Evolutionary conservation across 1,140 invertebrate species (phyloP), one percentile per base, ranked within the genome.

Genomic region (Onthophagus taurus): DNA sequence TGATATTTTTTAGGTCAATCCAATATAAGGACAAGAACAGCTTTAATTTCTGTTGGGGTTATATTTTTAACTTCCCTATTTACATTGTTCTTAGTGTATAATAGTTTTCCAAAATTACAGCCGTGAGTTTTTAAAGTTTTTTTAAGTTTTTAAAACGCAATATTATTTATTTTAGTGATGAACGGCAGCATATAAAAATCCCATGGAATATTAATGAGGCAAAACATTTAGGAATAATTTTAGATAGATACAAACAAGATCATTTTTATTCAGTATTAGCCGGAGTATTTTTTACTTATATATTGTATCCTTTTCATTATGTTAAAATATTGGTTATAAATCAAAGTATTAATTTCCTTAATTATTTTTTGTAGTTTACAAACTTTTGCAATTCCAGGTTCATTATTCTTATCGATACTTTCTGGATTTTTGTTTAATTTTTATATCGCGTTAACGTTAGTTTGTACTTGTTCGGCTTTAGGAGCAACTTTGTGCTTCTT

Each of bases 361-460:
- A 69, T 48, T 44, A 44, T 34, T 31, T 38, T 36, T 33, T n/a
- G n/a, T 43, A 97, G 92, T 70, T 77, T 99, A 53, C 96, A 99
- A 78, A 95, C 96, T 48, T 99, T 99, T 72, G 96, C 95, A 52
- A 99, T 99, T 71, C 96, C 96, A 52, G 96, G 96, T 51, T 98
- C 95, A 20, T 85, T 99, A 61, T 98, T 97, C 64, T 70, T 99
- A 24, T 97, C 93, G 47, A 96, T 99, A 53, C 70, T 99, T 17
- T 93, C 90, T 48, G 97, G 97, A 51, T 99, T 97, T 71, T 70
- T 99, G 2, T 99, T 97, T 63, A 87, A 89, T 46, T 97, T 97
- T 68, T 78, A 80, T 21, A 54, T 93, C 44, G 96, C 96, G 9
- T 66, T 99, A 51, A 59, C 83, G 33, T 69, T 97, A 38, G 91